A percentile compares a stretch with the other conserved stretches of the same genome.
phyloP scores from a whole-genome alignment of 2,888 invertebrate genomes.

The Ligdia adustata region DNA sequence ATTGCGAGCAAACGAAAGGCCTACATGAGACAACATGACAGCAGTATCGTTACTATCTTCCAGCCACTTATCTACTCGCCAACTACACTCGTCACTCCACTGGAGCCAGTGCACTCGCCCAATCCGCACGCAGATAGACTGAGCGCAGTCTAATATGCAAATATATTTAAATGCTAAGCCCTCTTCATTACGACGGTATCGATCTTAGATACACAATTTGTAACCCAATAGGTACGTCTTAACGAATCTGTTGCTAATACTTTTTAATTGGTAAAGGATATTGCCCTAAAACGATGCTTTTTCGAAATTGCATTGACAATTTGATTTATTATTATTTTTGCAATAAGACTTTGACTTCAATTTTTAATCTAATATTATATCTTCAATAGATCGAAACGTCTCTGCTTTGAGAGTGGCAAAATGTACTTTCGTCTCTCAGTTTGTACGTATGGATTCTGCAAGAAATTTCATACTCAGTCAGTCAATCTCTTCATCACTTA shows the following conservation, averaged over 20 bases:
- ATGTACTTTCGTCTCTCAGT: too few species aligned
- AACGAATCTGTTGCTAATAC: slow-evolving; percentile 67
- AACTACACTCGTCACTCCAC: slow-evolving; percentile 37
- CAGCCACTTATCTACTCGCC: slow-evolving; percentile 37
- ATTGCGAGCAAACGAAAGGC: slow-evolving; percentile 25
- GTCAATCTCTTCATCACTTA: too few species aligned
- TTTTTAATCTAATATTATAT: too few species aligned
- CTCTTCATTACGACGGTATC: slow-evolving; percentile 82
- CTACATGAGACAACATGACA: slow-evolving; percentile 28
- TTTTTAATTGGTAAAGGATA: slow-evolving; percentile 33
- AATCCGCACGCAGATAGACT: slow-evolving; percentile 50
- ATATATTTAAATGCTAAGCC: slow-evolving; percentile 83
- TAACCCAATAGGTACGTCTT: slow-evolving; percentile 76
- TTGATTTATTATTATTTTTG: too few species aligned
- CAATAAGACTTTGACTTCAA: too few species aligned
- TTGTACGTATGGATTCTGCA: too few species aligned
- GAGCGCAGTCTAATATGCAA: slow-evolving; percentile 83
- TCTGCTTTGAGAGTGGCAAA: too few species aligned
- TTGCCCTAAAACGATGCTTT: slow-evolving; percentile 7
- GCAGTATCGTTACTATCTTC: slow-evolving; percentile 32
- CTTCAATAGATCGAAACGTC: too few species aligned
- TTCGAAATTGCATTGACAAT: neutral
- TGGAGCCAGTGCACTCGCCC: slow-evolving; percentile 37
- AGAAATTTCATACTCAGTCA: too few species aligned
- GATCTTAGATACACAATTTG: slow-evolving; percentile 84